Conservation (phyloP, 2,797 vertebrate genomes). For the Sebastes hubbsi region DNA sequence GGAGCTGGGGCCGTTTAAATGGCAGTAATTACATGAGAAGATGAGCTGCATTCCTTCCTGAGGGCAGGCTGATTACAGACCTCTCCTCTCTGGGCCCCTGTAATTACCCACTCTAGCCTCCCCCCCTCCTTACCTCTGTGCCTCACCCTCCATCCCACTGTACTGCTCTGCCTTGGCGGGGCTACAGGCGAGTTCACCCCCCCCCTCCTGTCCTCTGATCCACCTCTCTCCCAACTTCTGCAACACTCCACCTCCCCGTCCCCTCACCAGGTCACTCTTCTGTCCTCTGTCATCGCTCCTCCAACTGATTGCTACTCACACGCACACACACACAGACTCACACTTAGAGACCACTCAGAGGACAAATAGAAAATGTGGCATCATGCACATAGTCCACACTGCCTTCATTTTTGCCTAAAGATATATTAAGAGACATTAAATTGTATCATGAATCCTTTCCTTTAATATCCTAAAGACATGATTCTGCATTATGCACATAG, state of each 20-base stretch:
- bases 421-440: background rate
- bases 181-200: conserved; percentile 2
- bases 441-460: background rate
- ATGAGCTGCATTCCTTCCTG: conserved; percentile 89
- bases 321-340: conserved; percentile 22
- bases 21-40: conserved; percentile 87
- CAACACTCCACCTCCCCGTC: conserved; percentile 34
- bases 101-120: conserved; percentile 80
- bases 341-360: conserved; percentile 22
- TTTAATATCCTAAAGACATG: background rate
- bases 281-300: conserved; percentile 50
- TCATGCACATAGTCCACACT: background rate
- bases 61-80: conserved; percentile 87
- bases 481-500: background rate
- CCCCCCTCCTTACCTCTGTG: conserved; percentile 21
- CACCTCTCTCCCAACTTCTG: conserved; percentile 59
- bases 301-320: conserved; percentile 49
- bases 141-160: conserved; percentile 54
- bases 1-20: conserved; percentile 82
- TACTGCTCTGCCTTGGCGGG: conserved; percentile 26
- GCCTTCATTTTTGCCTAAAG: background rate
- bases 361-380: conserved; percentile 29
- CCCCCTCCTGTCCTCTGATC: conserved; percentile 49
- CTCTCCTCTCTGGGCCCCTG: conserved; percentile 80
- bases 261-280: conserved; percentile 47